Conservation (phyloP, 2,113 vertebrate species). For the Micronisus gabar region DNA sequence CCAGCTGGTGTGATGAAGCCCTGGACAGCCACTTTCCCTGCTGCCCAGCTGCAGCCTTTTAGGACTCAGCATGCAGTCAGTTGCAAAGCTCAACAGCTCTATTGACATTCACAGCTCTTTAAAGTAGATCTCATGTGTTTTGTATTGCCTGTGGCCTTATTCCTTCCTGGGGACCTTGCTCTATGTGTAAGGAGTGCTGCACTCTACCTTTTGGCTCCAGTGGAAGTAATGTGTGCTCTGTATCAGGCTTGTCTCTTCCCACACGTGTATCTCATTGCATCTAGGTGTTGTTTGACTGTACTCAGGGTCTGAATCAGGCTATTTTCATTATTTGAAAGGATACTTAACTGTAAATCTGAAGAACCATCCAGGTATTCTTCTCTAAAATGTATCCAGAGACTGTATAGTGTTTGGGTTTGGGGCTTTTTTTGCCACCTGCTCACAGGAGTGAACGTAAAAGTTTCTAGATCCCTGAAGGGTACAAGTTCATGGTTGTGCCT, state of each 20-base stretch:
- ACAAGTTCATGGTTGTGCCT: neutral
- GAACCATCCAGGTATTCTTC: neutral
- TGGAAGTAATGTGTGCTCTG: neutral
- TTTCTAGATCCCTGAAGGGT: neutral
- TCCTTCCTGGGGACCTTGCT: neutral
- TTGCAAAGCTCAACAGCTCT: neutral
- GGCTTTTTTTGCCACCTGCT: rapidly evolving
- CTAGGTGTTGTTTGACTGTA: neutral
- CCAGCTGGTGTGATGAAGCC: neutral
- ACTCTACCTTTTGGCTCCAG: neutral
- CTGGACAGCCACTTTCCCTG: neutral
- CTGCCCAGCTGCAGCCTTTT: neutral
- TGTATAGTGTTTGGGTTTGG: rapidly evolving
- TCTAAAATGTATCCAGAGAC: neutral
- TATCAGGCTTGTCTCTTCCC: neutral
- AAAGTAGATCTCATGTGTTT: neutral
- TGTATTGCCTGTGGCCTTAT: neutral
- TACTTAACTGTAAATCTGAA: neutral
- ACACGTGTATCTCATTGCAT: neutral
- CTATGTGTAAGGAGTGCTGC: rapidly evolving
- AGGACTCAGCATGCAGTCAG: neutral
- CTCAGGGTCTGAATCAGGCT: neutral
- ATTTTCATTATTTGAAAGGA: neutral
- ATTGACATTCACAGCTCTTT: neutral
- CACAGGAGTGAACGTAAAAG: neutral